These are phyloP conservation scores for Mystacornis crossleyi DNA, from an alignment of 2,113 vertebrate genomes.

Conservation along the genomic window DNA sequence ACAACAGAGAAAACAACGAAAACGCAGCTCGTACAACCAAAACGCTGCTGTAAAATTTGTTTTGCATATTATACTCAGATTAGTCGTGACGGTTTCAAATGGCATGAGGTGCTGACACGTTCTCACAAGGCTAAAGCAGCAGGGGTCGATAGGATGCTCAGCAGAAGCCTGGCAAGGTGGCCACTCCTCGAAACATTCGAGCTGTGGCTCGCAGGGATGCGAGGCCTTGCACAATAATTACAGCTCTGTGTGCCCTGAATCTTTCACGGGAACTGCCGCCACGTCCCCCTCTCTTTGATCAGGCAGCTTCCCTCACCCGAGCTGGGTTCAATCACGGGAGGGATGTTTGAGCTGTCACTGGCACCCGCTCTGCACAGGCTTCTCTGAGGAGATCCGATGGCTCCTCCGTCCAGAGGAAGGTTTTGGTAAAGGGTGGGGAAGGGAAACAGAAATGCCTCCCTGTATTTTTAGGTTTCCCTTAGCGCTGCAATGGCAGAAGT, in stretches of 20 bases:
- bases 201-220: neutral
- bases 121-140: neutral
- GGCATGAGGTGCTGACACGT: neutral
- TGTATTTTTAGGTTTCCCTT: neutral
- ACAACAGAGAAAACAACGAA: neutral
- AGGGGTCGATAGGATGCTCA: neutral
- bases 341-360: neutral
- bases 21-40: neutral
- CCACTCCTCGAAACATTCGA: neutral
- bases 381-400: neutral
- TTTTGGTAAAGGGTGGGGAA: neutral
- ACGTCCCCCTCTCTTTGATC: neutral
- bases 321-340: slow-evolving; percentile 6
- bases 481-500: neutral
- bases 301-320: neutral
- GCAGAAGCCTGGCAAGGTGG: neutral
- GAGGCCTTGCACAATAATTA: neutral
- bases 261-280: neutral
- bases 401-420: neutral
- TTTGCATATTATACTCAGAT: neutral
- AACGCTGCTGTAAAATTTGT: neutral
- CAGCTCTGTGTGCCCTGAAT: slow-evolving; percentile 9
- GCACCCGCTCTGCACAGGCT: neutral
- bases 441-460: neutral
- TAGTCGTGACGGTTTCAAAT: neutral